These are phyloP conservation scores for Eudorcas thomsonii DNA, from an alignment of 2,113 vertebrate genomes.

Conservation along the genomic window DNA sequence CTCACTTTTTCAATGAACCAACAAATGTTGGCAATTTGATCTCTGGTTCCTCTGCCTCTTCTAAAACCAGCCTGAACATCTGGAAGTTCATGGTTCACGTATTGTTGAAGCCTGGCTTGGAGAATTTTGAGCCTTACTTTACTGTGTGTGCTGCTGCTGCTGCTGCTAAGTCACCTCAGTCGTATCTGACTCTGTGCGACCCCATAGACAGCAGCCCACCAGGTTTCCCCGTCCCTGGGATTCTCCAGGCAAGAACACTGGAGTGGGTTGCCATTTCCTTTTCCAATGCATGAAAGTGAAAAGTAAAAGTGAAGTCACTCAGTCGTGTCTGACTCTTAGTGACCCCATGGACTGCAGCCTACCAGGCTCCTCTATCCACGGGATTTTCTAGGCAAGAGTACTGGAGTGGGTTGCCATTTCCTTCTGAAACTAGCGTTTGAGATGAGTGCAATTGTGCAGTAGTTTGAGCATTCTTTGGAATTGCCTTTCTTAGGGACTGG, in stretches of 20 bases:
- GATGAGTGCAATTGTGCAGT: not conserved
- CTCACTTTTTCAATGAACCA: rapidly evolving
- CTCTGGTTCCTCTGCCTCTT: not conserved
- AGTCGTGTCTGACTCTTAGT: not conserved
- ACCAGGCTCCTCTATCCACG: not conserved
- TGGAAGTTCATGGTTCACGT: not conserved
- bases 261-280: not conserved
- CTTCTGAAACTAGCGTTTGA: not conserved
- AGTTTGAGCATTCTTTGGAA: not conserved
- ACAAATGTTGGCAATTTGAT: not conserved
- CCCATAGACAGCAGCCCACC: not conserved
- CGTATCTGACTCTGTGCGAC: not conserved
- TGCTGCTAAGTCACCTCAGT: not conserved
- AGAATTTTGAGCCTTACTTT: not conserved
- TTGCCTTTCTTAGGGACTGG: not conserved
- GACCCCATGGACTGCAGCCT: not conserved
- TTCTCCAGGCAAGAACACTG: not conserved
- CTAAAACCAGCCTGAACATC: not conserved
- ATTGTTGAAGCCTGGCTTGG: not conserved
- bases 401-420: not conserved
- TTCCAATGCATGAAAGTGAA: not conserved
- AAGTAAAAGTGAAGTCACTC: not conserved
- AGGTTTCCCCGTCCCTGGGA: not conserved
- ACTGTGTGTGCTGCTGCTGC: no score
- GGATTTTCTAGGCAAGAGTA: not conserved